These are phyloP conservation scores for Protobothrops flavoviridis DNA, from an alignment of 2,113 vertebrate genomes.

Conservation along the genomic window DNA sequence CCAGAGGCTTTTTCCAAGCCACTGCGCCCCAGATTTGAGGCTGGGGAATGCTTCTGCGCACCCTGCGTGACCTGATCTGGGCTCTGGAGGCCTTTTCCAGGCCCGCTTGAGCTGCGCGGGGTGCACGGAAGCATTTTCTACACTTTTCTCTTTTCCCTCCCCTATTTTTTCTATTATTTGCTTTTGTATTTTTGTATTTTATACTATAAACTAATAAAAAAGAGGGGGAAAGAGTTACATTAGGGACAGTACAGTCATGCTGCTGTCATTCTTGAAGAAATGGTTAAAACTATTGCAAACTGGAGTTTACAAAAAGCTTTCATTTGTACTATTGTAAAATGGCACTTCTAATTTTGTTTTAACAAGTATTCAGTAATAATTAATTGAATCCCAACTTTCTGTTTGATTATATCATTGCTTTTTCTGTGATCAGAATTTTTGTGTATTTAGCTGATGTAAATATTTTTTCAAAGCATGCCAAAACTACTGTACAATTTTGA, in stretches of 20 bases:
- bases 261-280: background rate
- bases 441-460: background rate
- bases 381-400: background rate
- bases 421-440: background rate
- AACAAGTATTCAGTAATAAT: background rate
- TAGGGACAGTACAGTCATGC: background rate
- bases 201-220: too few relatives aligned
- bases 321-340: constrained; percentile 15
- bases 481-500: background rate
- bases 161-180: too few relatives aligned
- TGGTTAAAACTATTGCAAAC: constrained; percentile 5
- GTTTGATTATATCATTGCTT: background rate
- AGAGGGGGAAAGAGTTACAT: background rate
- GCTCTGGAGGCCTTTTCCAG: too few relatives aligned
- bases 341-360: background rate
- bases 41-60: too few relatives aligned
- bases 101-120: too few relatives aligned
- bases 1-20: too few relatives aligned
- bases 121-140: too few relatives aligned
- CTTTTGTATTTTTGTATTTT: too few relatives aligned
- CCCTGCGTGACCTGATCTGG: too few relatives aligned
- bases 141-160: too few relatives aligned
- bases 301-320: background rate
- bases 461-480: background rate
- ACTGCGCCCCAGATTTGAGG: too few relatives aligned